Percentiles rank a stretch among this genome's conserved stretches.
phyloP scores from a whole-genome alignment of 2,113 vertebrate species.

The Tinamus guttatus region DNA sequence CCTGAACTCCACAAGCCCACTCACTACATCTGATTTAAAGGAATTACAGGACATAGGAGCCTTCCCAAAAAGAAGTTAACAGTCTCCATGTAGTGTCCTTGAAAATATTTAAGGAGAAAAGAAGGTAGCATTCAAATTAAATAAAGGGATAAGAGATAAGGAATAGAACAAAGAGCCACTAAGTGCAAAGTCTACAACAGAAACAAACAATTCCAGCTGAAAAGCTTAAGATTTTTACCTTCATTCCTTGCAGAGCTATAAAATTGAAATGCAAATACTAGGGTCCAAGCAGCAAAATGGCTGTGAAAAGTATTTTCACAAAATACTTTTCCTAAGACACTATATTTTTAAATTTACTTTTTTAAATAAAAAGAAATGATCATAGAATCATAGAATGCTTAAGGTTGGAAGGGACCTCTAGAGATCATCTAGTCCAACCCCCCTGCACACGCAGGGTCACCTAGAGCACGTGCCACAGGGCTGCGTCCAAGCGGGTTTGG shows the following conservation, averaged over 20 bases:
- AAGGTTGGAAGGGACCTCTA: too few species aligned
- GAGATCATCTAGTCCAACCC: too few species aligned
- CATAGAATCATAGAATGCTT: too few species aligned
- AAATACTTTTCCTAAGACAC: background rate
- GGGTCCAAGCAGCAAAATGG: background rate
- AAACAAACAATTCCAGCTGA: background rate
- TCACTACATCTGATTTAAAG: background rate
- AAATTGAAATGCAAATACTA: background rate
- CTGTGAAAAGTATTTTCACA: background rate
- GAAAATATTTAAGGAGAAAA: background rate
- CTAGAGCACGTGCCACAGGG: too few species aligned
- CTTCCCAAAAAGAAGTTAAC: too few species aligned
- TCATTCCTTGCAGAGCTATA: background rate
- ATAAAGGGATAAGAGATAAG: too few species aligned
- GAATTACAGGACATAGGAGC: background rate
- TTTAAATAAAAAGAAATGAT: background rate
- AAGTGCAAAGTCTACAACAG: background rate
- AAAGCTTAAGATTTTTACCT: background rate
- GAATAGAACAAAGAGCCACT: background rate
- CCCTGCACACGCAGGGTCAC: too few species aligned
- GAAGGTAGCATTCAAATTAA: background rate
- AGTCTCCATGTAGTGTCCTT: background rate
- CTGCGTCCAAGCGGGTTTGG: too few species aligned
- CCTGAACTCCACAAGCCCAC: background rate
- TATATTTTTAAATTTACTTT: background rate